A percentile compares a stretch with the other conserved stretches of the same genome.
These are phyloP conservation scores for Coturnix japonica DNA, from an alignment of 2,113 vertebrate genomes.

Conservation along the genomic window DNA sequence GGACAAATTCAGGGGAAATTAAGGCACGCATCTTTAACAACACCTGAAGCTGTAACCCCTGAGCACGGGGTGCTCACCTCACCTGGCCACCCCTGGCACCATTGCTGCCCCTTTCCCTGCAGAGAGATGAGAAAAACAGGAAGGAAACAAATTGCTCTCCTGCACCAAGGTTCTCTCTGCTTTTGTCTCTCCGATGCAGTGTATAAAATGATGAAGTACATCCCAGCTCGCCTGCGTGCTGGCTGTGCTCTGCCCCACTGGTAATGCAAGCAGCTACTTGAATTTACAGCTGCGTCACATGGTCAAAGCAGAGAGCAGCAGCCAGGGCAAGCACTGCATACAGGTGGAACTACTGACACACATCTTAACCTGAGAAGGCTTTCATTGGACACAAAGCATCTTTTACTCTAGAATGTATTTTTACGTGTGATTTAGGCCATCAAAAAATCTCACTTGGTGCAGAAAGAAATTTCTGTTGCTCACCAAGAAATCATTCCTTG, in stretches of 20 bases:
- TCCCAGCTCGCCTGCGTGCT: not conserved
- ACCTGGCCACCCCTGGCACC: not conserved
- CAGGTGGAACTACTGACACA: not conserved
- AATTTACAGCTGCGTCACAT: constrained; percentile 1
- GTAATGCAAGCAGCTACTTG: constrained; percentile 4
- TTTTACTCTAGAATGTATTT: not conserved
- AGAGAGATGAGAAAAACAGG: not conserved
- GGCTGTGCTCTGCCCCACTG: not conserved
- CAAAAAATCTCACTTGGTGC: not conserved
- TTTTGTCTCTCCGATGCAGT: not conserved
- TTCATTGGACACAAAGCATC: not conserved
- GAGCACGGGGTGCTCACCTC: not conserved
- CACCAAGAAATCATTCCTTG: not conserved
- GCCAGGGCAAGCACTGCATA: not conserved
- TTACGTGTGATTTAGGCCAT: not conserved
- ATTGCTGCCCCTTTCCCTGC: not conserved
- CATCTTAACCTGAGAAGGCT: constrained; percentile 3
- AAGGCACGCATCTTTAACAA: constrained; percentile 9
- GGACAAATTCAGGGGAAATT: constrained; percentile 48
- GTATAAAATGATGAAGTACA: not conserved
- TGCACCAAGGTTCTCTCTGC: not conserved
- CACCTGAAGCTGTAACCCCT: rapidly evolving
- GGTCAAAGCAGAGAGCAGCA: not conserved
- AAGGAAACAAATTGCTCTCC: not conserved
- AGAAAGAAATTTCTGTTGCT: not conserved